Evolutionary conservation across 2,113 vertebrate species (phyloP).

Genomic region (Rhinoderma darwinii): DNA sequence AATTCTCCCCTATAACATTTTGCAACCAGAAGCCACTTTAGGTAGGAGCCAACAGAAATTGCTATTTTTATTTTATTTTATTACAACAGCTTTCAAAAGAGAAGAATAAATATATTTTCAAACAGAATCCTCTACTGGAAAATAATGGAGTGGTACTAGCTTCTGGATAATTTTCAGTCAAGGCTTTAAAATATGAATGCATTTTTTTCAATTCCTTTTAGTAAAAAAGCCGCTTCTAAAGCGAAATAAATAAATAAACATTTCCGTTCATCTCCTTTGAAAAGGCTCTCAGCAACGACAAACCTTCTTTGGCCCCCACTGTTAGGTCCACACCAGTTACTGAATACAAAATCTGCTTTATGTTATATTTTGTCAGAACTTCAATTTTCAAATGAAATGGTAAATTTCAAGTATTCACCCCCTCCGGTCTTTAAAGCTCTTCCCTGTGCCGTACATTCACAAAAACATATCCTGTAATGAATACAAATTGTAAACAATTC

Average conservation of each 20-base stretch:
- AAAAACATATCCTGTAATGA: conserved; percentile 26
- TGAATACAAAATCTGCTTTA: conserved; percentile 14
- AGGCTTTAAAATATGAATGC: neutral
- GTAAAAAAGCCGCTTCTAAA: neutral
- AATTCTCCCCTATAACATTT: conserved; percentile 11
- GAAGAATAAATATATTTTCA: neutral
- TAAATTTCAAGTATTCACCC: neutral
- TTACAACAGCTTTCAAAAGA: too few relatives aligned
- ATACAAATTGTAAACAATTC: conserved; percentile 17
- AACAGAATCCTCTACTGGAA: neutral
- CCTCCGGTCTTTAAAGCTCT: neutral
- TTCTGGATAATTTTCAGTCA: neutral
- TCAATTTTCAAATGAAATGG: neutral
- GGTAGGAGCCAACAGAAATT: neutral
- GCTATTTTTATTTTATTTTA: neutral
- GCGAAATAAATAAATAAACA: conserved; percentile 19
- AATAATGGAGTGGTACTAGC: neutral
- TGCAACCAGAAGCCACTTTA: conserved; percentile 35
- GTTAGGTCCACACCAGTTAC: neutral
- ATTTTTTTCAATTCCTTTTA: neutral
- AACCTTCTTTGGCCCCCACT: neutral
- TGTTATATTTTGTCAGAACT: conserved; percentile 14
- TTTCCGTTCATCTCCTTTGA: neutral
- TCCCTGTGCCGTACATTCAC: neutral
- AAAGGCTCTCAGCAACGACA: conserved; percentile 11